Base-by-base conservation (phyloP, 1,140 invertebrate species). In the Chrysopa pallens region DNA sequence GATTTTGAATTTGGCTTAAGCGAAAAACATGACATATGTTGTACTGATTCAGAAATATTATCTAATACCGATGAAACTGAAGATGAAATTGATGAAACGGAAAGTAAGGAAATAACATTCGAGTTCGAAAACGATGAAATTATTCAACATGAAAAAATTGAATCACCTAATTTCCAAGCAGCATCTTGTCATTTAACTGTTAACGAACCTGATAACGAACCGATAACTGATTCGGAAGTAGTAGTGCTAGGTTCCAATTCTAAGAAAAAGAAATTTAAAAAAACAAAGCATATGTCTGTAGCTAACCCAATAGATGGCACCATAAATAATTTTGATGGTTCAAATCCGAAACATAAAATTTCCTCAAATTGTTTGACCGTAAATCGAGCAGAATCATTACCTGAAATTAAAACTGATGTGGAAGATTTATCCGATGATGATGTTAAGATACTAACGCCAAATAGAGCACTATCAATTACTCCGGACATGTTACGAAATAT, bases 1-100 rank as follows among this genome's bases (percentile, higher is more conserved):
- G 56, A 56, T 40, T 50, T 55, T 35, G 52, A 55, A 15, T 53
- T 57, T 46, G 60, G 60, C 6, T 55, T 65, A 36, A 54, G 52
- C 27, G 48, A 54, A 28, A 53, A 52, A 17, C 42, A 58, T 6
- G 52, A 57, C 43, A 57, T 61, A 43, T 49, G 31, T 33, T 29
- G 31, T 8, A 52, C 47, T 14, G 59, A 61, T 39, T 27, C 46
- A 15, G 59, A 61, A 45, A 52, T 59, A 28, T 40, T 49, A 6
- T 23, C 17, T 23, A 23, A 23, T 23, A 23, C 17, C 17, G 17
- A 23, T 3, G 56, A 54, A 17, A 54, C 49, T 6, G 58, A 61
- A 31, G 55, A 60, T 27, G 8, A 41, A 47, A 38, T 29, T 36
- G n/a, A 23, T 15, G 35, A 33, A 36, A 11, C n/a, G 12, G 55